A percentile compares a stretch with the other conserved stretches of the same genome.
phyloP scores from a whole-genome alignment of 2,888 invertebrate genomes.

The Agriotes lineatus region DNA sequence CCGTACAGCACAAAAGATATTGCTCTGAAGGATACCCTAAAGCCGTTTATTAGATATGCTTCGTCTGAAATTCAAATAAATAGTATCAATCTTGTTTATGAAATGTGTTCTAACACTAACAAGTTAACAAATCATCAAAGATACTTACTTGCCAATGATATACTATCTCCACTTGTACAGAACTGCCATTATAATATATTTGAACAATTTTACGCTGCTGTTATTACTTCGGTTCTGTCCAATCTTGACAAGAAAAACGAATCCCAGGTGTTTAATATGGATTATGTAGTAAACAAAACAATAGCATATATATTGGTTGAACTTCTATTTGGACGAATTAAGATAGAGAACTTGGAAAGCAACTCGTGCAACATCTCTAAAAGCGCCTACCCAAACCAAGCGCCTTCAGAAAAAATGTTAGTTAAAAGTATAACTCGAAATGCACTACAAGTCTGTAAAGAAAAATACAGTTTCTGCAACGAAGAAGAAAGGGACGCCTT shows the following conservation, averaged over 20 bases:
- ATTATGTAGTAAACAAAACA: slow-evolving; percentile 47
- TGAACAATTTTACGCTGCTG: slow-evolving; percentile 55
- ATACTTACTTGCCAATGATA: slow-evolving; percentile 52
- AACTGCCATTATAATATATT: slow-evolving; percentile 52
- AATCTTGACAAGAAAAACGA: neutral
- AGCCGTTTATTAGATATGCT: slow-evolving; percentile 46
- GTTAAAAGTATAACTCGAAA: slow-evolving; percentile 57
- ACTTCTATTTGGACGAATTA: slow-evolving; percentile 57
- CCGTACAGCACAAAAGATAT: slow-evolving; percentile 36
- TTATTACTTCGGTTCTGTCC: slow-evolving; percentile 47
- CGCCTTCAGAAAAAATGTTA: slow-evolving; percentile 58
- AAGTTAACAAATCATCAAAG: slow-evolving; percentile 43
- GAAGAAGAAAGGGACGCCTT: slow-evolving; percentile 59
- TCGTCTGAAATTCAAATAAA: slow-evolving; percentile 46
- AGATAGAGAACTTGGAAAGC: slow-evolving; percentile 50
- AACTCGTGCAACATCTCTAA: slow-evolving; percentile 57
- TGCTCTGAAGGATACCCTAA: slow-evolving; percentile 46
- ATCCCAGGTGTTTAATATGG: slow-evolving; percentile 11
- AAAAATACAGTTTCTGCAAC: slow-evolving; percentile 48
- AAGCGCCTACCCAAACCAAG: slow-evolving; percentile 53
- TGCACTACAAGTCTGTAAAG: slow-evolving; percentile 58
- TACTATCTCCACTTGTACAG: slow-evolving; percentile 53
- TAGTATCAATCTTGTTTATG: slow-evolving; percentile 48
- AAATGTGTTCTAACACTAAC: slow-evolving; percentile 42
- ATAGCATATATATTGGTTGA: slow-evolving; percentile 58